phyloP scores from a whole-genome alignment of 1,140 invertebrate genomes.

The Drusus annulatus region DNA sequence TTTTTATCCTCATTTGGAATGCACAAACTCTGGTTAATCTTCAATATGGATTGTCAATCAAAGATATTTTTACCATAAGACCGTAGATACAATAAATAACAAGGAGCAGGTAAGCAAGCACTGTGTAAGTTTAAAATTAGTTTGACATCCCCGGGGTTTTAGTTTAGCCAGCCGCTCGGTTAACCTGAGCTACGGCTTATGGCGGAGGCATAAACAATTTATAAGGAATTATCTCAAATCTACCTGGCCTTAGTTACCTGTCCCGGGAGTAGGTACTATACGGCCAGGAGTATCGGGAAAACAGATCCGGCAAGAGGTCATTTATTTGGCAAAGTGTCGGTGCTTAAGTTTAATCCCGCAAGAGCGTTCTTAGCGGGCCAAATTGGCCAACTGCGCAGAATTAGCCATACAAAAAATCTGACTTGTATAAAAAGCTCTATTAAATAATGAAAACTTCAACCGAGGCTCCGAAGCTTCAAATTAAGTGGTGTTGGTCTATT shows the following conservation, averaged over 20 bases:
- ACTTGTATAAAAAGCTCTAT: no score
- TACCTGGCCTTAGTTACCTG: conserved; percentile 29
- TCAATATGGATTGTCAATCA: no score
- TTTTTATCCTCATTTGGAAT: no score
- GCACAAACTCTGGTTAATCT: no score
- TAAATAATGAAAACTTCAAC: no score
- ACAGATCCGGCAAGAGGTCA: conserved; percentile 56
- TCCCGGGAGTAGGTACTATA: neutral
- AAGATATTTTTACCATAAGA: no score
- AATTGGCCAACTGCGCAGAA: neutral
- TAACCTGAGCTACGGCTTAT: conserved; percentile 11
- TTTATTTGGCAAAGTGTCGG: conserved; percentile 56
- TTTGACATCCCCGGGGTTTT: no score
- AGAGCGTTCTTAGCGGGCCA: conserved; percentile 1
- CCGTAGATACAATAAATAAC: no score
- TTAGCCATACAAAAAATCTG: neutral
- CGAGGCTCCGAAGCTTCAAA: no score
- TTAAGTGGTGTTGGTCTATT: no score
- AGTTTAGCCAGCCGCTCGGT: neutral
- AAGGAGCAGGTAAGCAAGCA: no score
- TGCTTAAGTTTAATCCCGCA: conserved; percentile 54
- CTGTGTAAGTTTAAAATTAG: no score
- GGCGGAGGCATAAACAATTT: conserved; percentile 51
- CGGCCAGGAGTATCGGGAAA: conserved; percentile 26
- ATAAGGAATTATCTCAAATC: conserved; percentile 57